These are phyloP conservation scores for Zaprionus lachaisei DNA, from an alignment of 1,140 invertebrate species.

Conservation along the genomic window DNA sequence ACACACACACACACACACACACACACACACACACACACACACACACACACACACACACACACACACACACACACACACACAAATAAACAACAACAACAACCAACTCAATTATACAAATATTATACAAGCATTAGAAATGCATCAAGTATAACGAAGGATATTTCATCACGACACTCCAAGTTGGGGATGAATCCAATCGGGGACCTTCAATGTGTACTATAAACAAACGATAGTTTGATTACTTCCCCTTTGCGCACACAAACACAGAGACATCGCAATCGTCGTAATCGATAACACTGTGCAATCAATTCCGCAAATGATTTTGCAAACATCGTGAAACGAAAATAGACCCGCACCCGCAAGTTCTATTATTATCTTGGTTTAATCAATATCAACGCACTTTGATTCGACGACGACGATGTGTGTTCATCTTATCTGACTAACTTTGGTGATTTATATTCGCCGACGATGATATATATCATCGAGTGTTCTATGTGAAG, in stretches of 20 bases:
- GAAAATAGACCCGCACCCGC: slow-evolving; percentile 22
- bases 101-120: slow-evolving; percentile 81
- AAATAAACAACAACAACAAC: slow-evolving; percentile 28
- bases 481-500: not conserved
- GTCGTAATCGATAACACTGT: slow-evolving; percentile 45
- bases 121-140: slow-evolving; percentile 81
- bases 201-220: slow-evolving; percentile 20
- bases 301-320: slow-evolving; percentile 32
- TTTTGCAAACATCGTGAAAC: slow-evolving; percentile 25
- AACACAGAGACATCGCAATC: not conserved
- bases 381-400: slow-evolving; percentile 35
- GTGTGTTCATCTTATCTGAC: slow-evolving; percentile 28
- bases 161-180: slow-evolving; percentile 61
- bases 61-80: not conserved
- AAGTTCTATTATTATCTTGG: slow-evolving; percentile 20
- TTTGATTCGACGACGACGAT: not conserved
- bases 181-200: slow-evolving; percentile 1
- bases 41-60: too few species aligned
- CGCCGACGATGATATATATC: slow-evolving; percentile 7
- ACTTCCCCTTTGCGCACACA: not conserved
- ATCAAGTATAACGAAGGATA: slow-evolving; percentile 79
- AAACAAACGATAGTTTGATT: slow-evolving; percentile 17
- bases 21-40: not conserved
- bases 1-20: not conserved
- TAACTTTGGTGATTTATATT: slow-evolving; percentile 7